Percentiles rank a stretch among this genome's conserved stretches.
Conservation (phyloP, 2,113 vertebrate species). For the Grus americana region DNA sequence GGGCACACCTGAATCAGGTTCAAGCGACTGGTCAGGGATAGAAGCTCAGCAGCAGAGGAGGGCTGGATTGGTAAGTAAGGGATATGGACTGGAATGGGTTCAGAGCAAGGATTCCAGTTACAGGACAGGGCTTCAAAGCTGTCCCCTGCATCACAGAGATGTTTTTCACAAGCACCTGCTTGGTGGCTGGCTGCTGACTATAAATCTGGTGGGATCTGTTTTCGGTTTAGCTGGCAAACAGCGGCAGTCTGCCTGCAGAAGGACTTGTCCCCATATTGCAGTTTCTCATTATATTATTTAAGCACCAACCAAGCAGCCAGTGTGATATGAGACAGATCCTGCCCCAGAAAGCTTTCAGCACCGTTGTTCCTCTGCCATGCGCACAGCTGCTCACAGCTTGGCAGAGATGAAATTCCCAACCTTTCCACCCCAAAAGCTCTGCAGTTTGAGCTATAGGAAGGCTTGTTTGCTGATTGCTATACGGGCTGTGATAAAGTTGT, state of each 20-base stretch:
- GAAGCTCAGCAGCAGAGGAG: not conserved
- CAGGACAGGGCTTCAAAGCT: not conserved
- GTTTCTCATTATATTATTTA: not conserved
- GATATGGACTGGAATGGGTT: rapidly evolving
- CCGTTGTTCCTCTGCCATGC: not conserved
- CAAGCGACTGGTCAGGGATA: too few species aligned
- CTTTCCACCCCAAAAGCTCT: not conserved
- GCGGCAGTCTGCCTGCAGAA: not conserved
- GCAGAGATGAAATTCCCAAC: not conserved
- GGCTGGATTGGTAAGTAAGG: not conserved
- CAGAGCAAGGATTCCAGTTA: not conserved
- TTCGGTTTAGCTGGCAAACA: not conserved
- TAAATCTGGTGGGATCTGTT: not conserved
- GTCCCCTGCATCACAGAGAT: not conserved
- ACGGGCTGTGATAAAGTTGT: not conserved
- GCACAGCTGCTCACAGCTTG: not conserved
- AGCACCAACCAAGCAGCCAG: not conserved
- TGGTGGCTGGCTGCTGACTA: not conserved
- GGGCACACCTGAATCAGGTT: not conserved
- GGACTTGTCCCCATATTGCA: not conserved
- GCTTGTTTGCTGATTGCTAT: not conserved
- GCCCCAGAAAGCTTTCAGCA: not conserved
- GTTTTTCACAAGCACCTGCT: not conserved
- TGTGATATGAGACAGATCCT: not conserved
- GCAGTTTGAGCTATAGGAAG: not conserved